Conservation (phyloP, 2,797 vertebrate species). For the Neomorphus geoffroyi region DNA sequence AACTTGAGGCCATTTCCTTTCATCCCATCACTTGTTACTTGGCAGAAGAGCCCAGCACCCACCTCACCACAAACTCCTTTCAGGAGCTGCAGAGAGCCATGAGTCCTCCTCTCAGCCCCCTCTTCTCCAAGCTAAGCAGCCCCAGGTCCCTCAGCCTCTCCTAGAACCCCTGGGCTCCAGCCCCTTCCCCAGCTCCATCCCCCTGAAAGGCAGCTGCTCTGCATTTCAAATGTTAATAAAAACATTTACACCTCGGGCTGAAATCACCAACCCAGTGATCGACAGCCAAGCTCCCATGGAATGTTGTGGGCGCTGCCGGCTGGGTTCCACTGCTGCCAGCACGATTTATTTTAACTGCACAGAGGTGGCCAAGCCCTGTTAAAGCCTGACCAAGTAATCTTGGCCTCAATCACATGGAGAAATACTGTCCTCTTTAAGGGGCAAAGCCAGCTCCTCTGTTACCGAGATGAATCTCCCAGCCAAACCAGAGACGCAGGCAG, state of each 20-base stretch:
- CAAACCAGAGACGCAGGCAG: neutral
- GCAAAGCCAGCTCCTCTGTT: neutral
- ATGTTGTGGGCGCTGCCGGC: neutral
- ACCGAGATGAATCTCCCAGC: neutral
- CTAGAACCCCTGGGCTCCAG: too few species aligned
- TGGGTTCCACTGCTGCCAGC: fast-evolving
- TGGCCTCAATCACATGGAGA: fast-evolving
- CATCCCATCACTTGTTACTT: too few species aligned
- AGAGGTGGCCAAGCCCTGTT: neutral
- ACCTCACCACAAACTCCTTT: too few species aligned
- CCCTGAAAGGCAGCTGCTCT: neutral
- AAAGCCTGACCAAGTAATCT: neutral
- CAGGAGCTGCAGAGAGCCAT: too few species aligned
- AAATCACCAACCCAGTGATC: neutral
- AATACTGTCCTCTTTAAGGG: fast-evolving
- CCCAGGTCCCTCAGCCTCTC: too few species aligned
- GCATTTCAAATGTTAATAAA: neutral
- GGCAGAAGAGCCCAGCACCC: too few species aligned
- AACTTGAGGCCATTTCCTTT: too few species aligned
- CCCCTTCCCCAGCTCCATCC: too few species aligned
- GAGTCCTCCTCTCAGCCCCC: too few species aligned
- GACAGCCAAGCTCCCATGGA: neutral
- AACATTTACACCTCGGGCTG: neutral
- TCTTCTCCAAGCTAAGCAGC: too few species aligned
- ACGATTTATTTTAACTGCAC: neutral